Evolutionary conservation across 2,888 invertebrate species (phyloP), one percentile per base, ranked within the genome.

Genomic region (Opisthograptis luteolata): DNA sequence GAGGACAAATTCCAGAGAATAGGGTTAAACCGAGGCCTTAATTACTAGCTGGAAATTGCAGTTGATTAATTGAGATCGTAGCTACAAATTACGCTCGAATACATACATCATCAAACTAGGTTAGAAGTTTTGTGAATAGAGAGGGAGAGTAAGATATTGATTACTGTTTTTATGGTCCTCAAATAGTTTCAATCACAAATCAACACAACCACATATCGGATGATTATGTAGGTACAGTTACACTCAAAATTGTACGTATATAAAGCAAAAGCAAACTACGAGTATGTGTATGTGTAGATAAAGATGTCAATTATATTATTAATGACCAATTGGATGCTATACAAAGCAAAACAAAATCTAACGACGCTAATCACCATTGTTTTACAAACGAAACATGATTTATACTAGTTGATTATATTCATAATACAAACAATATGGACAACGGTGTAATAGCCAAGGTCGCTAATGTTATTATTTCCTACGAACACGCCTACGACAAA

Each of bases 371-470:
- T 19, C 12, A 25, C n/a, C 20, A 58, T 60, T 50, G 42, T 56
- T 61, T 17, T 27, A 47, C 52, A 62, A 49, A 63, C 53, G 44
- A 62, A 59, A 58, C 44, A 54, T 28, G 57, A 60, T 64, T 58
- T 55, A 58, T 55, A 62, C n/a, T n/a, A 61, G 52, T 50, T 51
- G 48, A 64, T 65, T 44, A 36, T n/a, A n/a, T n/a, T n/a, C n/a
- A n/a, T 56, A 58, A 64, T 63, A 64, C 30, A 53, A 57, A 55
- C 51, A 39, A 44, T 42, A 59, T 56, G 58, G 58, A 68, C 65
- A 60, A 70, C 52, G 55, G 57, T 56, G 51, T 61, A 55, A 62
- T 47, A 42, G 9, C 12, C 71, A 78, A 79, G 77, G 81, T 75
- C 73, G 63, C 48, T 57, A 56, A 60, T 60, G 60, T 65, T 55